Evolutionary conservation across 1,140 invertebrate species (phyloP), one percentile per base, ranked within the genome.

Genomic region (Maconellicoccus hirsutus): DNA sequence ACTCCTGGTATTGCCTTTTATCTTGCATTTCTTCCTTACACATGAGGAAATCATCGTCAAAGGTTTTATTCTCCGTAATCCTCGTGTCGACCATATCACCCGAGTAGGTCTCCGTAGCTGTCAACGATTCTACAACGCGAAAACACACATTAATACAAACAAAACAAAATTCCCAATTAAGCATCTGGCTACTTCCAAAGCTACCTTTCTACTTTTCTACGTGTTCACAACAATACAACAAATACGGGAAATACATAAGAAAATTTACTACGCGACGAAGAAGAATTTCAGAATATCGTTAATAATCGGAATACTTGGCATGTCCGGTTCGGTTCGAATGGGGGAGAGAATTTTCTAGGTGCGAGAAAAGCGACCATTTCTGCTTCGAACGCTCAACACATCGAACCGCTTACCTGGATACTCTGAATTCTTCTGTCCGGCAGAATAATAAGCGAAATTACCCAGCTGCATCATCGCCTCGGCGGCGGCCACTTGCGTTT

Each of bases 381-480:
- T 33, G 29, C 29, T 33, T 33, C 29, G 29, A 33, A 6, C 29
- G 12, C n/a, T 33, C 29, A 33, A 33, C 29, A 33, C 29, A 33
- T 33, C 29, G 29, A 33, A 33, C 29, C 29, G n/a, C 42, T 19
- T 52, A 52, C 42, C 42, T 52, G 42, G 42, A 52, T 52, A 52
- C 10, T 52, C 42, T 14, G 42, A 52, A 52, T 19, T 52, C n/a
- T 52, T 52, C 42, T 52, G 42, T 14, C 42, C 42, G n/a, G 59
- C 69, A 26, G 83, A 80, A 77, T 88, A 89, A 78, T 84, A 88
- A 33, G 86, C 85, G 75, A 87, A 83, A 74, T 89, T 88, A 52
- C 89, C 86, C 39, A 93, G 81, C 76, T 92, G 89, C 19, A 93
- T 88, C 89, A 92, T 91, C 10, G 90, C 89, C 79, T 91, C 89